Evolutionary conservation across 2,888 invertebrate genomes (phyloP), one percentile per base, ranked within the genome.

Genomic region (Urechis unicinctus): DNA sequence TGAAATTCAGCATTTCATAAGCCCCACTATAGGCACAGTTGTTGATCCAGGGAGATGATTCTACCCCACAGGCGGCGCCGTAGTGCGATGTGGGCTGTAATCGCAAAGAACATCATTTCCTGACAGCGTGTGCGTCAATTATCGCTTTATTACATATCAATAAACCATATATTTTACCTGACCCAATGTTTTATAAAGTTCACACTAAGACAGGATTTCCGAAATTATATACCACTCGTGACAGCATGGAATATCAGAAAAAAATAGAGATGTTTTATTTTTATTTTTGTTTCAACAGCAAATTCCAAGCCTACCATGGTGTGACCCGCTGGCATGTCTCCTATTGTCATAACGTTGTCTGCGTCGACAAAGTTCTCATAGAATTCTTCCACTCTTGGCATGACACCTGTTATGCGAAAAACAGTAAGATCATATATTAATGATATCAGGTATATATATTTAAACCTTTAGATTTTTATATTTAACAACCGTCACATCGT

Each of bases 281-380:
- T n/a, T n/a, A n/a, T n/a, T n/a, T n/a, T n/a, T n/a, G n/a, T n/a
- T n/a, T n/a, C n/a, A n/a, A n/a, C n/a, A n/a, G n/a, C n/a, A n/a
- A n/a, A n/a, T n/a, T n/a, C 6, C 17, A 17, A 13, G 47, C 54
- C 17, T 42, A 54, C 54, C 24, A 54, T 44, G 2, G 26, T 41
- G 42, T 54, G 54, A 21, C 44, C 49, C 4, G 54, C 41, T 1
- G 2, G 21, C 1, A 54, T n/a, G 17, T 24, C 13, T 25, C 25
- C 25, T 22, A 41, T 49, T 6, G 49, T 49, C 28, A 36, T 26
- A 41, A 50, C 41, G 49, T 54, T 50, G 21, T 21, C 50, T 17
- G 30, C 30, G 24, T n/a, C 36, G 30, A 50, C 50, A 36, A 31
- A 50, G 24, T 36, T 50, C 36, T 31, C 25, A 24, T 50, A 50